phyloP scores from a whole-genome alignment of 2,797 vertebrate species.

The Cichlasoma orientale region DNA sequence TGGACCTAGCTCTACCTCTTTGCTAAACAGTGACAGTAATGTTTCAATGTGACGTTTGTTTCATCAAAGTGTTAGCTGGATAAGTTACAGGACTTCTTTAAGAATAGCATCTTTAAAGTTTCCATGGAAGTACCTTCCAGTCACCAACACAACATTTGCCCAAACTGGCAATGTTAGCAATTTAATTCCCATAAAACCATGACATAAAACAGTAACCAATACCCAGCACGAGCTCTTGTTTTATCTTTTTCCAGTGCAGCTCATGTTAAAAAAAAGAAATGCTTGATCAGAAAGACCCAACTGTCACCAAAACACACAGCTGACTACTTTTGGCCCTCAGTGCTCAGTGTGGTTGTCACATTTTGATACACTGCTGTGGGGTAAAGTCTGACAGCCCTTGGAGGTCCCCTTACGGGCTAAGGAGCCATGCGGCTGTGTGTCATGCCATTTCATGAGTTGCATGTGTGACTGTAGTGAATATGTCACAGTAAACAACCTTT shows the following conservation, averaged over 20 bases:
- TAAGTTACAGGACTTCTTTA: too few relatives aligned
- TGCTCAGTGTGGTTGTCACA: background rate
- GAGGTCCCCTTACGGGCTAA: background rate
- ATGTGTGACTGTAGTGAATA: background rate
- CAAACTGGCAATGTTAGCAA: too few relatives aligned
- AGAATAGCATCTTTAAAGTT: too few relatives aligned
- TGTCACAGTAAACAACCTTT: background rate
- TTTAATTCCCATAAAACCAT: background rate
- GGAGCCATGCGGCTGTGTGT: background rate
- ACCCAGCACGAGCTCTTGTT: background rate
- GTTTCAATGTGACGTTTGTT: background rate
- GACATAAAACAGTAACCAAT: background rate
- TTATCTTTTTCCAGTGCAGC: background rate
- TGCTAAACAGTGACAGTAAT: background rate
- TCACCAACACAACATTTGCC: too few relatives aligned
- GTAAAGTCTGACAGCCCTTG: background rate
- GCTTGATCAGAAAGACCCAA: background rate
- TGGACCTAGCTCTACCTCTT: background rate
- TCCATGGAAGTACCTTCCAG: too few relatives aligned
- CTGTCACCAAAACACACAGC: background rate
- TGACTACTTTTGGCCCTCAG: background rate
- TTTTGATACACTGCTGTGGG: background rate
- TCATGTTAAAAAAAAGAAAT: background rate
- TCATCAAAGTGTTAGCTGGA: too few relatives aligned
- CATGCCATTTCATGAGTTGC: background rate